Percentiles rank a stretch among this genome's conserved stretches.
Evolutionary conservation across 53 echinoderm and acorn worm genomes (phyloP).

Genomic region (Luidia sarsii): DNA sequence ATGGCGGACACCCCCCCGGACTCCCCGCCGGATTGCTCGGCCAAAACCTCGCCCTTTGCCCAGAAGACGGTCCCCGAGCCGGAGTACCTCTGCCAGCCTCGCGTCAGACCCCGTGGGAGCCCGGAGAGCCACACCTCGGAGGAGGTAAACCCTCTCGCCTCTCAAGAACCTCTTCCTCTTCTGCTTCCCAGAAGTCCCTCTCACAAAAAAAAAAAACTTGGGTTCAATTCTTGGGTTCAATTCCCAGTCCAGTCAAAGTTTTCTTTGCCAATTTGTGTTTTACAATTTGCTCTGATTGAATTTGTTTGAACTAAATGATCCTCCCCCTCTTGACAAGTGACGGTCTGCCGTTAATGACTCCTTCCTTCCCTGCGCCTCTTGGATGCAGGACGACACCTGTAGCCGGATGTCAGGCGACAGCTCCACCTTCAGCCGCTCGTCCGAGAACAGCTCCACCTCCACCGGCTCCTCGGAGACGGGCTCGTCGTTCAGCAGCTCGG

Average conservation of each 20-base stretch:
- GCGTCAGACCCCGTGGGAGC: neutral
- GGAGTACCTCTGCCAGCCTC: neutral
- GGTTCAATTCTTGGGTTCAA: no score
- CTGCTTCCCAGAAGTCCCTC: neutral
- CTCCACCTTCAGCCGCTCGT: constrained; percentile 18
- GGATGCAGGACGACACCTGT: constrained; percentile 13
- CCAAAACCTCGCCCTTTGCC: neutral
- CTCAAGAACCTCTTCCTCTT: no score
- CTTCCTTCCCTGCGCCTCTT: no score
- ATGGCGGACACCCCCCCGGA: neutral
- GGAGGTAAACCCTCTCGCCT: constrained; percentile 20
- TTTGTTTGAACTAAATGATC: no score
- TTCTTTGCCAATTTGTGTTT: no score
- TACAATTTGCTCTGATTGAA: no score
- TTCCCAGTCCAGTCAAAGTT: no score
- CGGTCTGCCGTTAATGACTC: no score
- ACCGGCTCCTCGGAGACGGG: constrained; percentile 27
- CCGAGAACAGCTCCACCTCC: neutral
- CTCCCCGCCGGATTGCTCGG: neutral
- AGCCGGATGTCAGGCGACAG: constrained; percentile 7
- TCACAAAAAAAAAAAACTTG: no score
- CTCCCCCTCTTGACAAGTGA: no score
- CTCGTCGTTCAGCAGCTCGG: constrained; percentile 7
- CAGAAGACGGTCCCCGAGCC: neutral
- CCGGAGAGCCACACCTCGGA: constrained; percentile 12